These are phyloP conservation scores for Emydoidea blandingii DNA, from an alignment of 2,797 vertebrate genomes.

Conservation along the genomic window DNA sequence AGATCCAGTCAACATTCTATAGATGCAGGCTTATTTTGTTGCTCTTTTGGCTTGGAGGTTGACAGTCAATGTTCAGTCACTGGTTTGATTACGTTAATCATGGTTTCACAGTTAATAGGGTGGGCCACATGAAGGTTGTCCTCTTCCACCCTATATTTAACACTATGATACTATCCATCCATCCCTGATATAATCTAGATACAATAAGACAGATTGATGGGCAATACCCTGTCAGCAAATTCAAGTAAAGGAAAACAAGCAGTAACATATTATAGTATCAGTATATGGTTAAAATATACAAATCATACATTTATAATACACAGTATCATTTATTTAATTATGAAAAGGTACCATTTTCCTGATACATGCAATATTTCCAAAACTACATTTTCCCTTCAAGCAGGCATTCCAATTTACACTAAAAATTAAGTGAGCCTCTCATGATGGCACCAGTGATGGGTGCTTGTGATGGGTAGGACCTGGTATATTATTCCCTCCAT, in stretches of 20 bases:
- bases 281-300: not conserved
- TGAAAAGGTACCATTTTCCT: not conserved
- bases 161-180: not conserved
- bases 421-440: not conserved
- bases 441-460: not conserved
- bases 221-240: not conserved
- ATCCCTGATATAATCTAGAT: not conserved
- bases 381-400: not conserved
- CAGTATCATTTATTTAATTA: not conserved
- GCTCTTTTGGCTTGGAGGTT: not conserved
- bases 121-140: not conserved
- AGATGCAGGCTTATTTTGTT: not conserved
- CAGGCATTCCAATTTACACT: not conserved
- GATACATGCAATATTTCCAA: not conserved
- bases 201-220: not conserved
- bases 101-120: not conserved
- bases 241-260: not conserved
- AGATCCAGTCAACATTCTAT: not conserved
- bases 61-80: not conserved
- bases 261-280: not conserved
- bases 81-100: not conserved
- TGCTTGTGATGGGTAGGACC: not conserved
- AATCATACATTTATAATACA: not conserved
- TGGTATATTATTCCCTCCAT: not conserved
- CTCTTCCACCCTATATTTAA: not conserved